A percentile compares a stretch with the other conserved stretches of the same genome.
These are phyloP conservation scores for Mus caroli DNA, from an alignment of 2,797 vertebrate species.

Conservation along the genomic window DNA sequence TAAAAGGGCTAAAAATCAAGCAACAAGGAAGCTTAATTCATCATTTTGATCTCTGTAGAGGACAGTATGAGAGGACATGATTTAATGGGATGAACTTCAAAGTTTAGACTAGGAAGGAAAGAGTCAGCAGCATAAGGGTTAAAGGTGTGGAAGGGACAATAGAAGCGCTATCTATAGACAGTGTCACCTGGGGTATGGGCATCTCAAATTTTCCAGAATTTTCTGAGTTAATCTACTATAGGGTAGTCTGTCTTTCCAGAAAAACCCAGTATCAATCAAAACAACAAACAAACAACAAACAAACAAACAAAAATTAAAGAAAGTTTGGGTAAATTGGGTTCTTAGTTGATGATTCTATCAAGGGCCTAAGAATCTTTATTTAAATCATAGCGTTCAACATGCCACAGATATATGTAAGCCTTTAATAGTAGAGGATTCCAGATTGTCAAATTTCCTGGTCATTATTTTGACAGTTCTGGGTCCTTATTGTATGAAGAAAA, in stretches of 20 bases:
- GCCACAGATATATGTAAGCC: not conserved
- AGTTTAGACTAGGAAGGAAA: not conserved
- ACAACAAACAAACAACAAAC: not conserved
- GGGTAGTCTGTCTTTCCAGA: not conserved
- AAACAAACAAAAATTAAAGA: too few species aligned
- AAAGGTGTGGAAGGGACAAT: too few species aligned
- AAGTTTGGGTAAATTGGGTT: not conserved
- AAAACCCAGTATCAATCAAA: not conserved
- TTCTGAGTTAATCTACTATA: not conserved
- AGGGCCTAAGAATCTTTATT: not conserved
- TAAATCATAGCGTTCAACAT: not conserved
- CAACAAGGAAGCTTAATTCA: not conserved
- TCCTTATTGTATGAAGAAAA: not conserved
- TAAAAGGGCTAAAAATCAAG: not conserved
- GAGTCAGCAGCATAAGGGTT: not conserved
- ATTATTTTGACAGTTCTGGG: conserved; percentile 44
- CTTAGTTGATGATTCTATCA: not conserved
- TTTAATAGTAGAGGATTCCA: conserved; percentile 12
- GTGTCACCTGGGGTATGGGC: not conserved
- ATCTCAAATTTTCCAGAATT: not conserved
- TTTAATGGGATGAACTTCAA: not conserved
- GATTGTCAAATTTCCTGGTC: not conserved
- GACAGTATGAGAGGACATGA: not conserved
- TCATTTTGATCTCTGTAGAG: not conserved
- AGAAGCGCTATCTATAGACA: not conserved